Base-by-base conservation (phyloP, 1,140 invertebrate species). In the Helicoverpa armigera region DNA sequence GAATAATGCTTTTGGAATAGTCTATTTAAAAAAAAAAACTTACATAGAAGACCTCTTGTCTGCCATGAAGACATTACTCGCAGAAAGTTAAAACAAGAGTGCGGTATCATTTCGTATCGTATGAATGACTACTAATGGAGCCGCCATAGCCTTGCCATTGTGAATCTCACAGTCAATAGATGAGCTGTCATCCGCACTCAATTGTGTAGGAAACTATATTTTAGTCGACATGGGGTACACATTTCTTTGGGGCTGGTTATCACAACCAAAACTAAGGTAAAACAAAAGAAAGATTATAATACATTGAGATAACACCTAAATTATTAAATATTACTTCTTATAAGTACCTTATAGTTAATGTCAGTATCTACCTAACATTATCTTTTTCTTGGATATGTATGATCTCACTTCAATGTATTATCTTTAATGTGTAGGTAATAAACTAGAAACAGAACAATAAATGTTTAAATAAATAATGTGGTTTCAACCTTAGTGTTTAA, bases 161-260 rank as follows among this genome's bases (percentile, higher is more conserved):
- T 72, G 50, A 53, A 31, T 72, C 23, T 53, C 69, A 72, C 23
- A 53, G 50, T 72, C 69, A 53, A 72, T 72, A 72, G 69, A 72
- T 72, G 69, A 72, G 69, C 69, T 72, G 69, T 72, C 69, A 72
- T 54, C 50, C 69, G 50, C 69, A 72, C 48, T 72, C 50, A 12
- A n/a, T n/a, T 72, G 18, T 51, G 54, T 54, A 72, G 48, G 23
- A 72, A 72, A 72, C 69, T 72, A 72, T 72, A 23, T 72, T 72
- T 54, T 31, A 53, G 50, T 53, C 23, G 23, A 72, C 69, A 29
- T 72, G 69, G 69, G 2, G 13, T 23, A 53, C 14, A 72, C 18
- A 12, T 29, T 54, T 53, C 29, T 18, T 54, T 31, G 50, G 31
- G 23, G 2, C 10, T 69, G 43, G 50, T 29, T n/a, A 53, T 10